A percentile compares a stretch with the other conserved stretches of the same genome.
Conservation (phyloP, 2,113 vertebrate genomes). For the Ellobius talpinus region DNA sequence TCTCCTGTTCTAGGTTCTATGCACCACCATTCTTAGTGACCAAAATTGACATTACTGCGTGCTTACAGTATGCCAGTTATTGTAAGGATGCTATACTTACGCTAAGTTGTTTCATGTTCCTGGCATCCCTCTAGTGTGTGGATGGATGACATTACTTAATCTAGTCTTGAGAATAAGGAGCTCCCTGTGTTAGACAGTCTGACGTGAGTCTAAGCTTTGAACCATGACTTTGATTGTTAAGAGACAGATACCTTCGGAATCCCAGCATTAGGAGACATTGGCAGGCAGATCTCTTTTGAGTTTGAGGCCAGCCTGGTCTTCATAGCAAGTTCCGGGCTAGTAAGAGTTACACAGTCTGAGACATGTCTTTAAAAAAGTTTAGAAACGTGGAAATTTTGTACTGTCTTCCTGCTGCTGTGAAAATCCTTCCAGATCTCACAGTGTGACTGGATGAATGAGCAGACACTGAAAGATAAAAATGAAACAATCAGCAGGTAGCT, state of each 20-base stretch:
- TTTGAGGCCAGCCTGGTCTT: not conserved
- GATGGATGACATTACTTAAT: not conserved
- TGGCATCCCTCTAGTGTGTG: not conserved
- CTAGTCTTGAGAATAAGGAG: conserved; percentile 1
- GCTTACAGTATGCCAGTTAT: conserved; percentile 11
- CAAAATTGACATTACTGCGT: not conserved
- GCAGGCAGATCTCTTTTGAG: not conserved
- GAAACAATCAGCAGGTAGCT: no score
- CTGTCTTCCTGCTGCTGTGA: not conserved
- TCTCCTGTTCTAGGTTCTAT: not conserved
- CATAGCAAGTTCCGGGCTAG: not conserved
- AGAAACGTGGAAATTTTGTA: not conserved
- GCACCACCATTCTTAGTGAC: not conserved
- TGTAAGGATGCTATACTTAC: not conserved
- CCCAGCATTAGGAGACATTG: not conserved
- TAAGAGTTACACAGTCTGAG: not conserved
- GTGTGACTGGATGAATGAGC: not conserved
- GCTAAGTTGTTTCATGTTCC: not conserved
- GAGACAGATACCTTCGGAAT: not conserved
- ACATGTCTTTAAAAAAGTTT: not conserved
- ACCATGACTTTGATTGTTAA: not conserved
- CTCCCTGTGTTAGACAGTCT: not conserved
- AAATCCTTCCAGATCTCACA: not conserved
- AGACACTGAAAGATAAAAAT: not conserved
- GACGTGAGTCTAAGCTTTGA: not conserved